phyloP scores from a whole-genome alignment of 2,797 vertebrate species.

The Kryptolebias ocellatus region DNA sequence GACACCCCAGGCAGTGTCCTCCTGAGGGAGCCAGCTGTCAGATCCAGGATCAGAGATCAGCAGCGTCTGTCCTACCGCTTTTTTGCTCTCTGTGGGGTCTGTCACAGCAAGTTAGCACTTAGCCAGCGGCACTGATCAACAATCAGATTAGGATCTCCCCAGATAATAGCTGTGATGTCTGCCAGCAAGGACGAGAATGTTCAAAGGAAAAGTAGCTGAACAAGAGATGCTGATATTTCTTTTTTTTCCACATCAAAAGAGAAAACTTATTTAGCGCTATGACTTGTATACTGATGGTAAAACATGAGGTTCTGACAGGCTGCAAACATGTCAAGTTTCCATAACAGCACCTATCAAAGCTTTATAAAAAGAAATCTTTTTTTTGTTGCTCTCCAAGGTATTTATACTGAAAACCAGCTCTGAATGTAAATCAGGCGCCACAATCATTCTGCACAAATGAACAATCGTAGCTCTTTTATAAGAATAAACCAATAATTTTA shows the following conservation, averaged over 20 bases:
- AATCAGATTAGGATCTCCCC: conserved; percentile 53
- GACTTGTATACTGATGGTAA: not conserved
- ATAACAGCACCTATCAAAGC: not conserved
- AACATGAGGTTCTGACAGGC: not conserved
- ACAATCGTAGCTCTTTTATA: too few species aligned
- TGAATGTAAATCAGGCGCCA: too few species aligned
- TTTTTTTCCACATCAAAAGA: not conserved
- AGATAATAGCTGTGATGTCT: conserved; percentile 37
- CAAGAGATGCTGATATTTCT: conserved; percentile 2
- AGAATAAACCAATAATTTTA: too few species aligned
- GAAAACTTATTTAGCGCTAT: not conserved
- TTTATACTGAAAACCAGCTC: too few species aligned
- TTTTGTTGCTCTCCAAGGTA: not conserved
- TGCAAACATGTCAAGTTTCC: not conserved
- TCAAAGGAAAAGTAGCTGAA: conserved; percentile 11
- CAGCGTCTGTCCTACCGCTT: conserved; percentile 50
- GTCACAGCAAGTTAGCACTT: conserved; percentile 70
- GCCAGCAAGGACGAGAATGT: conserved; percentile 9
- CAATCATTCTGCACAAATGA: too few species aligned
- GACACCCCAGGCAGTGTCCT: conserved; percentile 68
- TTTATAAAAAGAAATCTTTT: not conserved
- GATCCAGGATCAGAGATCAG: conserved; percentile 75
- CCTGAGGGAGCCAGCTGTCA: conserved; percentile 70
- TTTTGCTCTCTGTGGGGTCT: conserved; percentile 65
- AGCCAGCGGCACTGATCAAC: conserved; percentile 60